phyloP scores from a whole-genome alignment of 2,797 vertebrate species.

The Enteromius argenteus region DNA sequence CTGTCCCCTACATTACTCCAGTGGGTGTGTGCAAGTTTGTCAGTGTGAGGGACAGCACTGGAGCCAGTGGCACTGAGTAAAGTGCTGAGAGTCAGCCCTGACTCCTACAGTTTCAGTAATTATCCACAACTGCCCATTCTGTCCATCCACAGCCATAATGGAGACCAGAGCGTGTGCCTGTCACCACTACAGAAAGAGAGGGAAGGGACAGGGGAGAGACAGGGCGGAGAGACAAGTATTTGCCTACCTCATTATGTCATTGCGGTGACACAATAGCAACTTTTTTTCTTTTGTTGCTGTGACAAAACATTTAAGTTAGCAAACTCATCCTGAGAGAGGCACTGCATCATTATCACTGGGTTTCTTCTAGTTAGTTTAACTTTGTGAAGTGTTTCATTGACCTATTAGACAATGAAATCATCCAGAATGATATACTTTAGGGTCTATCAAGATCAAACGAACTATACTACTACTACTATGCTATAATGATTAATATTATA shows the following conservation, averaged over 20 bases:
- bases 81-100: conserved; percentile 82
- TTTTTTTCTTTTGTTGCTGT: conserved; percentile 35
- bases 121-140: conserved; percentile 82
- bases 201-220: conserved; percentile 74
- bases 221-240: conserved; percentile 77
- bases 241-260: conserved; percentile 80
- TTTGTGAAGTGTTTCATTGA: not conserved
- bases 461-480: not conserved
- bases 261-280: conserved; percentile 68
- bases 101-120: conserved; percentile 84
- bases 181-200: conserved; percentile 82
- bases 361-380: not conserved
- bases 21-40: conserved; percentile 71
- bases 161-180: conserved; percentile 79
- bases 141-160: conserved; percentile 79
- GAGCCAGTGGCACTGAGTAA: conserved; percentile 81
- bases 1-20: not conserved
- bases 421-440: not conserved
- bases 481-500: not conserved
- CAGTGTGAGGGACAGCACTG: conserved; percentile 75
- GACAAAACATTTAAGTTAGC: conserved; percentile 43
- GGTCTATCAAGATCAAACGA: not conserved
- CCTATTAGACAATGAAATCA: not conserved
- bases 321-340: not conserved
- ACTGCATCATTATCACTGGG: conserved; percentile 3